A percentile compares a stretch with the other conserved stretches of the same genome.
phyloP scores from a whole-genome alignment of 2,888 invertebrate genomes.

The Schrankia costaestrigalis region DNA sequence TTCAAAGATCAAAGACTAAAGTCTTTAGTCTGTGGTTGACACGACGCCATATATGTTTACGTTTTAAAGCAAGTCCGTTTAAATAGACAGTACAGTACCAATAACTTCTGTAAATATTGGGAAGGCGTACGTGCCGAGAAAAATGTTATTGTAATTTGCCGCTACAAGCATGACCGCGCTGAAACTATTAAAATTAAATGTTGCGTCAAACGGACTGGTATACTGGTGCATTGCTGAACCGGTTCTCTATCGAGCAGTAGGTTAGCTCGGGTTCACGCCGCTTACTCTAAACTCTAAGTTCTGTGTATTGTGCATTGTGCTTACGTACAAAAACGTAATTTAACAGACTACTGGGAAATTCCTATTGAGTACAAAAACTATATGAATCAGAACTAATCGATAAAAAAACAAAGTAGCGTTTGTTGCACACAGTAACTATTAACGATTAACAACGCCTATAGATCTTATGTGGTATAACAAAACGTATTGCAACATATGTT shows the following conservation, averaged over 20 bases:
- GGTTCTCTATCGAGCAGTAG: conserved; percentile 16
- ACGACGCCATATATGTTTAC: too few species aligned
- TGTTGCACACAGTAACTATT: conserved; percentile 11
- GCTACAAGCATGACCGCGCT: conserved; percentile 51
- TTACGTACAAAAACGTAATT: background rate
- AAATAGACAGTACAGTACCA: too few species aligned
- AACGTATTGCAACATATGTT: conserved; percentile 19
- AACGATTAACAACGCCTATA: conserved; percentile 15
- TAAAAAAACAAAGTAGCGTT: conserved; percentile 4
- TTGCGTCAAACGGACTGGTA: conserved; percentile 35
- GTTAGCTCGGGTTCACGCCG: conserved; percentile 4
- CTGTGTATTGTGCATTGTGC: background rate
- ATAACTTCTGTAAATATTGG: conserved; percentile 17
- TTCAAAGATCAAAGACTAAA: too few species aligned
- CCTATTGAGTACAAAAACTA: background rate
- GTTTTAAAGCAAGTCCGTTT: too few species aligned
- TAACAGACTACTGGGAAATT: background rate
- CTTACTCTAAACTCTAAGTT: conserved; percentile 8
- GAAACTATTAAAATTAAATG: conserved; percentile 42
- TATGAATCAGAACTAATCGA: background rate
- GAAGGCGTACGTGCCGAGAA: conserved; percentile 45
- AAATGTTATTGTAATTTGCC: conserved; percentile 47
- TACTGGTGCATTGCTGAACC: conserved; percentile 18
- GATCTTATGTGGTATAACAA: conserved; percentile 7
- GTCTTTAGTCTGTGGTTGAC: too few species aligned